Evolutionary conservation across 2,797 vertebrate genomes (phyloP).

Genomic region (Sebastes itinus): DNA sequence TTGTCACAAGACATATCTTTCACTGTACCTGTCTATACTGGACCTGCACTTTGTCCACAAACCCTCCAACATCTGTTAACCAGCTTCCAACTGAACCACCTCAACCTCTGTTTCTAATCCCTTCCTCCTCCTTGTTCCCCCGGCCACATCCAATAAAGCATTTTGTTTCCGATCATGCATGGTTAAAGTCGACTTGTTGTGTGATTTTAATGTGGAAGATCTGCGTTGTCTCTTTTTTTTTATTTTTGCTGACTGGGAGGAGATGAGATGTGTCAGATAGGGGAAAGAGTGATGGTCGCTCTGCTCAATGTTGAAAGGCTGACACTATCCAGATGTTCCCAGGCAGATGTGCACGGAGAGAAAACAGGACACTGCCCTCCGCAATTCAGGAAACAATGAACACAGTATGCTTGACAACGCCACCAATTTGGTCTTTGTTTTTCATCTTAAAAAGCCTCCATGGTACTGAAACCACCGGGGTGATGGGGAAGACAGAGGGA

Average conservation of each 20-base stretch:
- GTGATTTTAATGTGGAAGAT: slow-evolving; percentile 69
- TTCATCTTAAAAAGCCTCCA: slow-evolving; percentile 51
- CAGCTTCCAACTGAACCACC: slow-evolving; percentile 35
- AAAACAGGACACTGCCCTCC: slow-evolving; percentile 63
- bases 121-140: slow-evolving; percentile 45
- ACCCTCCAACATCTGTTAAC: slow-evolving; percentile 63
- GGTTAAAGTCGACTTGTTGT: slow-evolving; percentile 75
- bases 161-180: slow-evolving; percentile 67
- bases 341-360: slow-evolving; percentile 77
- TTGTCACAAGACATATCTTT: not conserved
- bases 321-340: slow-evolving; percentile 82
- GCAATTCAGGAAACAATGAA: slow-evolving; percentile 69
- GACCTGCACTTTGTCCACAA: slow-evolving; percentile 1
- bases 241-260: slow-evolving; percentile 35
- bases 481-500: slow-evolving; percentile 22
- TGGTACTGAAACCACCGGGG: slow-evolving; percentile 26
- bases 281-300: slow-evolving; percentile 71
- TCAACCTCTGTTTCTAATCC: slow-evolving; percentile 62
- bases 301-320: slow-evolving; percentile 67
- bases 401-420: slow-evolving; percentile 62
- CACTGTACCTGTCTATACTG: not conserved
- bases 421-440: slow-evolving; percentile 65
- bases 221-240: slow-evolving; percentile 37
- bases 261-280: slow-evolving; percentile 63
- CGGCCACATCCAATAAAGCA: slow-evolving; percentile 71